Base-by-base conservation (phyloP, 2,113 vertebrate genomes). In the Grammomys surdaster region DNA sequence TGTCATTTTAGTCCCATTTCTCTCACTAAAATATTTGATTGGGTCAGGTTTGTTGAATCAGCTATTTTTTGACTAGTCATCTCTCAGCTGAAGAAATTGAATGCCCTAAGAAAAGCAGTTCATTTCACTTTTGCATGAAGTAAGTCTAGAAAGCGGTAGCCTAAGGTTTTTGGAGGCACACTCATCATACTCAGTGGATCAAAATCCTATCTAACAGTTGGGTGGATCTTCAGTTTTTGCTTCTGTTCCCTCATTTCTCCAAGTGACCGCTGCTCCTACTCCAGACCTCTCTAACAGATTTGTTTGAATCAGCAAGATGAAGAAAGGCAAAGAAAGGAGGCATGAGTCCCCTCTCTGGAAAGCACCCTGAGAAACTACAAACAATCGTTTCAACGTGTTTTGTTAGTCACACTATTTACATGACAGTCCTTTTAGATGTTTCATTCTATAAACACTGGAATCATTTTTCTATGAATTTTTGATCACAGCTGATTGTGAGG, bases 251-350 rank as follows among this genome's bases (percentile, higher is more conserved):
- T 11, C 13, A 3, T 65, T 65, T 78, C 8, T 75, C 54, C 8
- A 0, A 11, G 8, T 31, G 2, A 14, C 33, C 0, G 0, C 43
- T 92, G 17, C 5, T 69, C 5, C 54, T 58, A 7, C 4, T 43
- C 40, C 9, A 78, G 13, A 1, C 31, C 58, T 87, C 78, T 88
- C 48, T 36, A 46, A 33, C 31, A 7, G 14, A 3, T 13, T 84
- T 24, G 65, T 86, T 95, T n/a, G 1, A 76, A 19, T 26, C 24
- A 81, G 20, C 33, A 65, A 4, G 4, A 67, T 48, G 86, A 19
- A 63, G 3, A 20, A 58, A 54, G 24, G 5, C 20, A 93, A 19
- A 1, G 36, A 40, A 58, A 58, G 26, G 43, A 3, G 22, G 7
- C 20, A 33, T 81, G 33, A 76, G 12, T 81, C 58, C 0, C 78